phyloP scores from a whole-genome alignment of 2,888 invertebrate species.

The Octonoba sinensis region DNA sequence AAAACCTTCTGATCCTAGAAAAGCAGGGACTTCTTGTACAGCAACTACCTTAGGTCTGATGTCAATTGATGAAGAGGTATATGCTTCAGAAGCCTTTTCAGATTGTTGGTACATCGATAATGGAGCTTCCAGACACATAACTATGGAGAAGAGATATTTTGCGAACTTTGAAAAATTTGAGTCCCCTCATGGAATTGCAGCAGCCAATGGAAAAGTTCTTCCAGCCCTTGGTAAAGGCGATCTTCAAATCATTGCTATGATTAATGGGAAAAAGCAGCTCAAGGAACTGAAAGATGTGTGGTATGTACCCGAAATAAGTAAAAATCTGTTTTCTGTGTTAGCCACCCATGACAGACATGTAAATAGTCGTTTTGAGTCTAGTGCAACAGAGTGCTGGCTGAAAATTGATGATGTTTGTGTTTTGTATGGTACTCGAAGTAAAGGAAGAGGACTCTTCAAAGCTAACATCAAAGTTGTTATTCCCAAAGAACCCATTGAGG shows the following conservation, averaged over 20 bases:
- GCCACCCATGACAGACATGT: slow-evolving; percentile 27
- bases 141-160: slow-evolving; percentile 8
- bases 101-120: slow-evolving; percentile 31
- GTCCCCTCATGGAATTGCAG: neutral
- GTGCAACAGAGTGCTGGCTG: slow-evolving; percentile 16
- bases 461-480: slow-evolving; percentile 14
- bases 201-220: slow-evolving; percentile 21
- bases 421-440: slow-evolving; percentile 15
- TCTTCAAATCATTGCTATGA: slow-evolving; percentile 13
- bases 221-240: slow-evolving; percentile 31
- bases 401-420: slow-evolving; percentile 9
- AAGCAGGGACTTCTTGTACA: neutral
- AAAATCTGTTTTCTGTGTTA: slow-evolving; percentile 36
- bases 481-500: slow-evolving; percentile 10
- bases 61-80: neutral
- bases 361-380: slow-evolving; percentile 32
- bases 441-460: slow-evolving; percentile 17
- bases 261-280: slow-evolving; percentile 6
- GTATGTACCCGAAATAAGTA: slow-evolving; percentile 43
- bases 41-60: neutral
- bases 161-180: slow-evolving; percentile 18
- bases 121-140: slow-evolving; percentile 36
- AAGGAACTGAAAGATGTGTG: slow-evolving; percentile 33
- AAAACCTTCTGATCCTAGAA: slow-evolving; percentile 3
- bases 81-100: neutral